These are phyloP conservation scores for Drosophila hydei DNA, from an alignment of 1,140 invertebrate genomes.

Conservation along the genomic window DNA sequence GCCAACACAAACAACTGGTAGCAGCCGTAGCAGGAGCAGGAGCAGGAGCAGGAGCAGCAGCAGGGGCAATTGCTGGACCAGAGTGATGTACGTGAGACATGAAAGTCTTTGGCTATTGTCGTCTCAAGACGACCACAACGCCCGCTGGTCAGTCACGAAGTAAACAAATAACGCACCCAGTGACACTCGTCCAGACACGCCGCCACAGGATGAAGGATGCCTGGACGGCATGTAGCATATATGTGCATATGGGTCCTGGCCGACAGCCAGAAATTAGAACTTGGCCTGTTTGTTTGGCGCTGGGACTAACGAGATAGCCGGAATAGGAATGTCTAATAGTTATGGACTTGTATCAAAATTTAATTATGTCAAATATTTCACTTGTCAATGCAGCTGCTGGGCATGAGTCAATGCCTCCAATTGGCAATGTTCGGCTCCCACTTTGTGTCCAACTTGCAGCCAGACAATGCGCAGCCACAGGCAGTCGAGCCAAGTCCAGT, in stretches of 20 bases:
- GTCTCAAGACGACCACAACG: constrained; percentile 15
- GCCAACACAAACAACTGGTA: constrained; percentile 10
- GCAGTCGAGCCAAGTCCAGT: not conserved
- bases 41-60: not conserved
- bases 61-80: constrained; percentile 2
- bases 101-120: constrained; percentile 13
- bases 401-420: not conserved
- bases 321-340: constrained; percentile 51
- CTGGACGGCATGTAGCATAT: not conserved
- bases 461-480: constrained; percentile 21
- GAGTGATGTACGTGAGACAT: constrained; percentile 48
- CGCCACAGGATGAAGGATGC: constrained; percentile 1
- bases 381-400: constrained; percentile 66
- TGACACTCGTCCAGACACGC: constrained; percentile 40
- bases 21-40: not conserved
- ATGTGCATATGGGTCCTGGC: too few relatives aligned
- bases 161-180: constrained; percentile 42
- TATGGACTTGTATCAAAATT: constrained; percentile 79
- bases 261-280: not conserved
- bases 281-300: constrained; percentile 8
- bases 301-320: constrained; percentile 22
- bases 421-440: not conserved
- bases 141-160: constrained; percentile 33
- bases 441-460: not conserved
- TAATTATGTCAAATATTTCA: constrained; percentile 82